These are phyloP conservation scores for Myotis myotis DNA, from an alignment of 2,797 vertebrate genomes.

Conservation along the genomic window DNA sequence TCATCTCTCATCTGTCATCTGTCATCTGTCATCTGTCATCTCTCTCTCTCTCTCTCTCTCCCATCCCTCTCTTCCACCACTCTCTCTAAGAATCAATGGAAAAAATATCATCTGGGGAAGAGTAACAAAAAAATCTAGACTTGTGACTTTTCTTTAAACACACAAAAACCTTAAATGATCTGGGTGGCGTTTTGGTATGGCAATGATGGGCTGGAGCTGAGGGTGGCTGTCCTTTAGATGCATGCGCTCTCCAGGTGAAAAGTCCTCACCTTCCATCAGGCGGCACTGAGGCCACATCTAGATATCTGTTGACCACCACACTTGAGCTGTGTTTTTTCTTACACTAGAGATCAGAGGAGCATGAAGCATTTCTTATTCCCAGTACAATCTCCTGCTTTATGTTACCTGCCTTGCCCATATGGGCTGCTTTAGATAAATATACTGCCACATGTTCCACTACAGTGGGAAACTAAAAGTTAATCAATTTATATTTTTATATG, in stretches of 20 bases:
- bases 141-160: constrained; percentile 25
- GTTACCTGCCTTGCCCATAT: background rate
- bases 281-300: background rate
- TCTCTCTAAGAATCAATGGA: too few species aligned
- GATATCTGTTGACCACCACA: background rate
- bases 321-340: background rate
- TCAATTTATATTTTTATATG: background rate
- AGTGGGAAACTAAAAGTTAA: background rate
- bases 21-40: too few species aligned
- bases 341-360: background rate
- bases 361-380: background rate
- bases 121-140: background rate
- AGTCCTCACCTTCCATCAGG: background rate
- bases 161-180: background rate
- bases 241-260: background rate
- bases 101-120: too few species aligned
- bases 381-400: background rate
- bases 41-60: background rate
- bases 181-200: background rate
- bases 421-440: background rate
- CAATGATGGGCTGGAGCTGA: background rate
- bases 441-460: background rate
- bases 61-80: too few species aligned
- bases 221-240: background rate
- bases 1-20: too few species aligned